Evolutionary conservation across 2,797 vertebrate species (phyloP).

Genomic region (Neopelma chrysocephalum): DNA sequence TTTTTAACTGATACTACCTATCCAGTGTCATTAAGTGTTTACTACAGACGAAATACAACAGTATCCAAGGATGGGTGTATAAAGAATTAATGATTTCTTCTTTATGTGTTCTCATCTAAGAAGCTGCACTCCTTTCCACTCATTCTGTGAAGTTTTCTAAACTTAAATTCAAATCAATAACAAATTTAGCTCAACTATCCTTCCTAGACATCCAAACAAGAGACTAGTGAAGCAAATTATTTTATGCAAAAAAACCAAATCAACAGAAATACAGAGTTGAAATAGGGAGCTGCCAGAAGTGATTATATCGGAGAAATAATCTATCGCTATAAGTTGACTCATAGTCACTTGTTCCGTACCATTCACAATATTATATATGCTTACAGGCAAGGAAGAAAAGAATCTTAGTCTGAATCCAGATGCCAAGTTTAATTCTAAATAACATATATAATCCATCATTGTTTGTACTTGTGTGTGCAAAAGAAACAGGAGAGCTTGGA

Average conservation of each 20-base stretch:
- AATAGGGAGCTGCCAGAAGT: not conserved
- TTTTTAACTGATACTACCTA: not conserved
- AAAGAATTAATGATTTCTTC: not conserved
- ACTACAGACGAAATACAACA: not conserved
- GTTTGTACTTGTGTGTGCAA: not conserved
- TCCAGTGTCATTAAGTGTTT: not conserved
- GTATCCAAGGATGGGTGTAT: not conserved
- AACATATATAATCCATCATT: not conserved
- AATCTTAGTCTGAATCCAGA: not conserved
- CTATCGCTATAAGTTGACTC: not conserved
- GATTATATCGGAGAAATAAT: not conserved
- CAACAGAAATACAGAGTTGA: not conserved
- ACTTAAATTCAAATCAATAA: not conserved
- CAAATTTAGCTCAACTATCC: not conserved
- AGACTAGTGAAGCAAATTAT: not conserved
- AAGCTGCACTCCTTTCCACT: not conserved
- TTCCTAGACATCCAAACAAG: not conserved
- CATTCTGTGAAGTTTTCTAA: not conserved
- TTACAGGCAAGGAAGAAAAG: not conserved
- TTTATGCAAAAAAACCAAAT: not conserved
- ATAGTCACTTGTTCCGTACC: not conserved
- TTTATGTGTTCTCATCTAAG: not conserved
- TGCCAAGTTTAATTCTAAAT: not conserved
- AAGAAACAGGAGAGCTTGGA: not conserved
- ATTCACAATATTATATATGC: not conserved